A percentile compares a stretch with the other conserved stretches of the same genome.
Evolutionary conservation across 2,797 vertebrate genomes (phyloP).

Genomic region (Mycteria americana): DNA sequence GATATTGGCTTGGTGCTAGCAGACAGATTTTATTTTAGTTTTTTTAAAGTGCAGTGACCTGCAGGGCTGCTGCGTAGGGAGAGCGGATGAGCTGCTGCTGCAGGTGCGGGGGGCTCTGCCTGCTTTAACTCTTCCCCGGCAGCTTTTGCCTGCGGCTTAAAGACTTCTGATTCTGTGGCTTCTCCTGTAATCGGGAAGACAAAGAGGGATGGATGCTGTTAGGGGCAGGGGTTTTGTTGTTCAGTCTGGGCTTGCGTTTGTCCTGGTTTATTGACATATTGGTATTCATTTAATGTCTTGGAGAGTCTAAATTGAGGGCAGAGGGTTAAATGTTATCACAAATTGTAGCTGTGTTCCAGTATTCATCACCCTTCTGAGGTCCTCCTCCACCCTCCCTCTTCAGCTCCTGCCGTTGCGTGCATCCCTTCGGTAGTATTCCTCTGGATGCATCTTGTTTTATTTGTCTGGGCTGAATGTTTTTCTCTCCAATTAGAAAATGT

Average conservation of each 20-base stretch:
- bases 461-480: neutral
- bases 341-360: slow-evolving; percentile 62
- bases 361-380: slow-evolving; percentile 52
- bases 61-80: neutral
- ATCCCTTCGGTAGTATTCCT: neutral
- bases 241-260: slow-evolving; percentile 39
- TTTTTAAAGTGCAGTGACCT: neutral
- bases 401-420: neutral
- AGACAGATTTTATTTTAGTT: neutral
- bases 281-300: slow-evolving; percentile 64
- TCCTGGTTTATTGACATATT: slow-evolving; percentile 60
- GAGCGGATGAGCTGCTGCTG: slow-evolving; percentile 14
- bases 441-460: neutral
- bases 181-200: slow-evolving; percentile 12
- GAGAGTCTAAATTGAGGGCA: slow-evolving; percentile 66
- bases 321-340: slow-evolving; percentile 71
- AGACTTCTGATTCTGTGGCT: neutral
- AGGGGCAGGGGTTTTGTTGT: slow-evolving; percentile 41
- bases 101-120: slow-evolving; percentile 1
- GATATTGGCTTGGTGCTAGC: slow-evolving; percentile 7
- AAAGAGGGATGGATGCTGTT: slow-evolving; percentile 4
- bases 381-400: neutral
- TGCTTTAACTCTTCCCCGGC: slow-evolving; percentile 19
- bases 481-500: neutral
- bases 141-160: neutral